Evolutionary conservation across 2,797 vertebrate species (phyloP).

Genomic region (Sebastes aleutianus): DNA sequence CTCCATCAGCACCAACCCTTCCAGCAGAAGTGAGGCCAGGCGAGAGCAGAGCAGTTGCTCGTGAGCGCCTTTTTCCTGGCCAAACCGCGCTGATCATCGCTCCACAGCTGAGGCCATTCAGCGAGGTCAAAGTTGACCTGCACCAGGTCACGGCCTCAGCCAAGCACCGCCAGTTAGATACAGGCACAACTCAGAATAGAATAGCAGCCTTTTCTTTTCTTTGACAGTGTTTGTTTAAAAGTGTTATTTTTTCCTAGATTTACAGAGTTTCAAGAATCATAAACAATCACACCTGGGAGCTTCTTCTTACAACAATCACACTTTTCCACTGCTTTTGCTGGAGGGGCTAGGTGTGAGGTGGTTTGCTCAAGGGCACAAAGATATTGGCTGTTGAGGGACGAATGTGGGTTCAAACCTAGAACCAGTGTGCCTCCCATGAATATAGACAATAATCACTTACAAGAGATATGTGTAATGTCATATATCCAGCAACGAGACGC

Average conservation of each 20-base stretch:
- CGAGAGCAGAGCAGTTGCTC: conserved; percentile 24
- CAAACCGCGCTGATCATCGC: conserved; percentile 32
- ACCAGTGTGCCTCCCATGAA: conserved; percentile 6
- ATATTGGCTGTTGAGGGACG: conserved; percentile 11
- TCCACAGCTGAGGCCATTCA: conserved; percentile 34
- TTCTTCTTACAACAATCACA: background rate
- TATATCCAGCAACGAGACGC: conserved; percentile 9
- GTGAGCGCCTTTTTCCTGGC: conserved; percentile 28
- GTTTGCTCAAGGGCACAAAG: conserved; percentile 43
- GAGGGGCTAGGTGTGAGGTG: conserved; percentile 12
- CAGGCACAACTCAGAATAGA: conserved; percentile 16
- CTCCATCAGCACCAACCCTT: background rate
- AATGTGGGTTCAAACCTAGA: conserved; percentile 4
- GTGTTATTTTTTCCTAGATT: conserved; percentile 21
- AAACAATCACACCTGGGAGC: conserved; percentile 23
- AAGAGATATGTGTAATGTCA: conserved; percentile 31
- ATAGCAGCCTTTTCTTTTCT: background rate
- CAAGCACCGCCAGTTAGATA: conserved; percentile 8
- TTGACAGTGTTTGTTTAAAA: background rate
- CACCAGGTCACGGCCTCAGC: conserved; percentile 37
- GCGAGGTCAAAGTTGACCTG: conserved; percentile 56
- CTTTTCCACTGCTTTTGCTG: conserved; percentile 20
- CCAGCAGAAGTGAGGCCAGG: conserved; percentile 16
- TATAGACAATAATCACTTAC: conserved; percentile 17
- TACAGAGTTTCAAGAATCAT: conserved; percentile 4